phyloP scores from a whole-genome alignment of 2,888 invertebrate genomes.

The Sinhomidia bicolor region DNA sequence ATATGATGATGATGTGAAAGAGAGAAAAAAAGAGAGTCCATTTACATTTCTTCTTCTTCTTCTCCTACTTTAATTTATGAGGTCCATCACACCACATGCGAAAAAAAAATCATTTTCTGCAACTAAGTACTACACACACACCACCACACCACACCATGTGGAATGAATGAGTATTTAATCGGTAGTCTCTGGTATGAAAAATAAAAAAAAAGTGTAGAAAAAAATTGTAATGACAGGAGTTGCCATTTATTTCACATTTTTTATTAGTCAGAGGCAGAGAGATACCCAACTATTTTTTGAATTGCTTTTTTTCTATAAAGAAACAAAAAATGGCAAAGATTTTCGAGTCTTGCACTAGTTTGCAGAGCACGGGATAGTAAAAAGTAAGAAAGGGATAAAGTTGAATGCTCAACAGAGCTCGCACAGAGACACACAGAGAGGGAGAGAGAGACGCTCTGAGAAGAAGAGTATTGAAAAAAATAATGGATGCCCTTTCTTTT shows the following conservation, averaged over 20 bases:
- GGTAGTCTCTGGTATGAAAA: too few species aligned
- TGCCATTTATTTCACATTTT: not conserved
- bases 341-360: too few species aligned
- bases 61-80: slow-evolving; percentile 57
- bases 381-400: not conserved
- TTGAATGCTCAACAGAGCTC: not conserved
- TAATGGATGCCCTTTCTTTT: slow-evolving; percentile 5
- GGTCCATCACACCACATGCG: slow-evolving; percentile 31
- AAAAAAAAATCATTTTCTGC: not conserved
- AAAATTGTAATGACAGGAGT: slow-evolving; percentile 17
- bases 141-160: not conserved
- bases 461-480: not conserved
- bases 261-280: not conserved
- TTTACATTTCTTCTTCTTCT: slow-evolving; percentile 41
- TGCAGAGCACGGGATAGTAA: too few species aligned
- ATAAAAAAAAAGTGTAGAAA: slow-evolving; percentile 55
- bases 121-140: not conserved
- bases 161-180: slow-evolving; percentile 59
- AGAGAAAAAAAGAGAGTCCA: not conserved
- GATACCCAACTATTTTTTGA: not conserved
- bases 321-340: not conserved
- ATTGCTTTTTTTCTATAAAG: too few species aligned
- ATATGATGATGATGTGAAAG: not conserved
- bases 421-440: not conserved
- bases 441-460: too few species aligned